Evolutionary conservation across 2,888 invertebrate species (phyloP).

Genomic region (Tanypteryx hageni): DNA sequence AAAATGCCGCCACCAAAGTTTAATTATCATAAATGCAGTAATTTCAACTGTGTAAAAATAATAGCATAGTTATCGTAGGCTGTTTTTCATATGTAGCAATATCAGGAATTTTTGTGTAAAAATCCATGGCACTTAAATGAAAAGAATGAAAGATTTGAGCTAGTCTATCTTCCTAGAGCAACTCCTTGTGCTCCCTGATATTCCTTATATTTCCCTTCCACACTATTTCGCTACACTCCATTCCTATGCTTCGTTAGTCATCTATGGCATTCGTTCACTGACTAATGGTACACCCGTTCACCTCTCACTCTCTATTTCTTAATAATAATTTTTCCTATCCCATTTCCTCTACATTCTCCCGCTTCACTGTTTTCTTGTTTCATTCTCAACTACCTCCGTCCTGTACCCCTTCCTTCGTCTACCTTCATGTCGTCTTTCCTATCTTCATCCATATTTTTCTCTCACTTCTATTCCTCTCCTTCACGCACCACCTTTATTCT

Average conservation of each 20-base stretch:
- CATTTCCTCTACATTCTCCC: not conserved
- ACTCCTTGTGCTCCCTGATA: too few relatives aligned
- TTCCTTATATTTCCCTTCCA: not conserved
- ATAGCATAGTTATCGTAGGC: too few relatives aligned
- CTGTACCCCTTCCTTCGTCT: not conserved
- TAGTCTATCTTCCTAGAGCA: too few relatives aligned
- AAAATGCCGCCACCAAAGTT: too few relatives aligned
- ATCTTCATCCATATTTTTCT: not conserved
- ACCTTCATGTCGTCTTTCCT: not conserved
- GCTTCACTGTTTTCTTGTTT: not conserved
- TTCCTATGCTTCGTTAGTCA: not conserved
- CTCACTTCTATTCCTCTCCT: not conserved
- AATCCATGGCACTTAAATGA: too few relatives aligned
- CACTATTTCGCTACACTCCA: not conserved
- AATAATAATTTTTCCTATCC: not conserved
- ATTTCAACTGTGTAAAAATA: too few relatives aligned
- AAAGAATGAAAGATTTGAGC: too few relatives aligned
- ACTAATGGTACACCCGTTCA: not conserved
- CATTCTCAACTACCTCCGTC: not conserved
- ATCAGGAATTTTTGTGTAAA: too few relatives aligned
- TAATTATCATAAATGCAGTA: too few relatives aligned
- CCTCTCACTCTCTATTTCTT: conserved; percentile 21
- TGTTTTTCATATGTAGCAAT: too few relatives aligned
- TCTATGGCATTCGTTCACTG: too few relatives aligned
- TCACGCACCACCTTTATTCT: not conserved